phyloP scores from a whole-genome alignment of 1,140 invertebrate genomes.

The Phymorhynchus buccinoides region DNA sequence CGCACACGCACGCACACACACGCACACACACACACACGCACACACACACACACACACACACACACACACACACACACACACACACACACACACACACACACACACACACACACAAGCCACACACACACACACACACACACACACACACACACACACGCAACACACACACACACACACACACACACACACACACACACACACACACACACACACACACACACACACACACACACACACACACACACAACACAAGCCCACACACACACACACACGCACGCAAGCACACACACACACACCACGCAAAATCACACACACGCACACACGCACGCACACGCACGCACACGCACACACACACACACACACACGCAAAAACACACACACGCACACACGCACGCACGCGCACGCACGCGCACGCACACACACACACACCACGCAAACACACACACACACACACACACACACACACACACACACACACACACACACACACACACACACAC shows the following conservation, averaged over 20 bases:
- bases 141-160: background rate
- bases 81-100: background rate
- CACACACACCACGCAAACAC: background rate
- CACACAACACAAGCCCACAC: background rate
- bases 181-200: background rate
- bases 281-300: background rate
- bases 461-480: conserved; percentile 17
- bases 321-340: background rate
- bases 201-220: background rate
- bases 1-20: no score
- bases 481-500: conserved; percentile 7
- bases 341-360: background rate
- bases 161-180: background rate
- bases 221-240: background rate
- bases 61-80: background rate
- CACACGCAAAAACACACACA: background rate
- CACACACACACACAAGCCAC: background rate
- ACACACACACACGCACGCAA: background rate
- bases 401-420: background rate
- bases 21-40: no score
- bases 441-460: conserved; percentile 17
- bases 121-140: no score
- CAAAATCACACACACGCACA: background rate
- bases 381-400: background rate
- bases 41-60: background rate